phyloP scores from a whole-genome alignment of 2,113 vertebrate species.

The Struthidea cinerea region DNA sequence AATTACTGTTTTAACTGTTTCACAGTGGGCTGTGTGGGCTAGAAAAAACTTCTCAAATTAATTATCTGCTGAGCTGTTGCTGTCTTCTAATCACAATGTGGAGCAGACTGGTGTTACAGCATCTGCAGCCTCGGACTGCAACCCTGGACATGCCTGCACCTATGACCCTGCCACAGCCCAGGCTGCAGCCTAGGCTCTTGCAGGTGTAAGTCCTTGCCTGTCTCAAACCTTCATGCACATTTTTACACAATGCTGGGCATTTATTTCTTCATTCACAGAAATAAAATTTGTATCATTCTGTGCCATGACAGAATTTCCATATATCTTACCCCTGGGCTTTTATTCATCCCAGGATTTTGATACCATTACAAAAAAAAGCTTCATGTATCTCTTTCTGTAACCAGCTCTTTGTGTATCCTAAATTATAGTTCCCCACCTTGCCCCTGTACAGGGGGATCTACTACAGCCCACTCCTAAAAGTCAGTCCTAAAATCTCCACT shows the following conservation, averaged over 20 bases:
- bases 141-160: background rate
- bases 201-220: background rate
- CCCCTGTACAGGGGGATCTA: background rate
- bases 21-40: background rate
- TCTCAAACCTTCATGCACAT: background rate
- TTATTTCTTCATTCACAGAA: background rate
- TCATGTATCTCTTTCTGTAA: background rate
- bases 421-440: background rate
- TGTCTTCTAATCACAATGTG: background rate
- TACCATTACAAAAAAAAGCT: background rate
- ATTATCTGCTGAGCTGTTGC: background rate
- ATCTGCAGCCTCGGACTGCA: background rate
- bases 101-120: background rate
- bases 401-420: background rate
- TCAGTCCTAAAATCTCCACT: background rate
- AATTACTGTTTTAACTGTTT: conserved; percentile 28
- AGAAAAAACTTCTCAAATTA: conserved; percentile 29
- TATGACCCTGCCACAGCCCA: background rate
- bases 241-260: background rate
- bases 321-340: background rate
- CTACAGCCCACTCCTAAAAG: background rate
- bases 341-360: background rate
- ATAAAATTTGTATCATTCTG: background rate
- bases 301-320: background rate
- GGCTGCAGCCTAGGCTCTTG: background rate